Conservation (phyloP, 2,797 vertebrate species). For the Miichthys miiuy region DNA sequence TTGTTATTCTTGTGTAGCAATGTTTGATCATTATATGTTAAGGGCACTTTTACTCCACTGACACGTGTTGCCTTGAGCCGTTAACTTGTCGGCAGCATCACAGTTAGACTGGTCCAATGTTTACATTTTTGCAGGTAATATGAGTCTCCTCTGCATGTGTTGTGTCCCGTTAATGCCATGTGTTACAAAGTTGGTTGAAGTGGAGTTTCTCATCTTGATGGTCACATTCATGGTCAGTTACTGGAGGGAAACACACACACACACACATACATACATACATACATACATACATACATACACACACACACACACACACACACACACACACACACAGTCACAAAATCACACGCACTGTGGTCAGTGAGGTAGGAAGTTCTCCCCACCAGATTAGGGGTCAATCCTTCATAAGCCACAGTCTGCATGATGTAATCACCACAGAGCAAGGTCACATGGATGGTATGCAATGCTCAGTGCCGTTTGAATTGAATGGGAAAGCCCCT, state of each 20-base stretch:
- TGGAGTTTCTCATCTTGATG: not conserved
- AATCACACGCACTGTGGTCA: slow-evolving; percentile 34
- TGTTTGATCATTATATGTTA: not conserved
- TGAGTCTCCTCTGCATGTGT: not conserved
- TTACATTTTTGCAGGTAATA: not conserved
- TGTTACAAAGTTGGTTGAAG: not conserved
- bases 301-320: slow-evolving; percentile 15
- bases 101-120: not conserved
- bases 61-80: not conserved
- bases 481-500: slow-evolving; percentile 66
- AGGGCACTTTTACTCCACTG: too few relatives aligned
- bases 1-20: not conserved
- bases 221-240: slow-evolving; percentile 15
- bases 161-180: not conserved
- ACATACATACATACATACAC: slow-evolving; percentile 16
- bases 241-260: slow-evolving; percentile 19
- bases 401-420: slow-evolving; percentile 66
- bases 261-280: slow-evolving; percentile 10
- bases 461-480: slow-evolving; percentile 19
- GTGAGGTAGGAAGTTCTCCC: slow-evolving; percentile 67
- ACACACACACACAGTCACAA: slow-evolving; percentile 11
- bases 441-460: slow-evolving; percentile 64
- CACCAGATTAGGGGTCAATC: slow-evolving; percentile 76
- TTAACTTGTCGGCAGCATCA: not conserved
- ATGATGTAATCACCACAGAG: slow-evolving; percentile 75